These are phyloP conservation scores for Saimiri boliviensis DNA, from an alignment of 2,113 vertebrate genomes.

Conservation along the genomic window DNA sequence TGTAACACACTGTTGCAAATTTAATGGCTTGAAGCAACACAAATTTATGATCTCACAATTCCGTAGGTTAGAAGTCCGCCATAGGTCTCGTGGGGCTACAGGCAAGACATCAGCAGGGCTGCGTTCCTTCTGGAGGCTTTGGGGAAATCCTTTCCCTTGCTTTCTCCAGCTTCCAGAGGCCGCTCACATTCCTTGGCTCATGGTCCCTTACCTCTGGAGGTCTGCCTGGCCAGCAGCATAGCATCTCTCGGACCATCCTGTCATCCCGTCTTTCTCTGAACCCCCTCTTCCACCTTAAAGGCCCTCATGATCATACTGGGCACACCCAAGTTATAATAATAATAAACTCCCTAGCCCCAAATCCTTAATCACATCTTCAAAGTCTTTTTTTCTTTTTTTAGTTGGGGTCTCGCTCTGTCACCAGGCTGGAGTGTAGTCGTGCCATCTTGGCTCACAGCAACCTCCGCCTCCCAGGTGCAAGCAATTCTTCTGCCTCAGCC, in stretches of 20 bases:
- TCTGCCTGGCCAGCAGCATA: not conserved
- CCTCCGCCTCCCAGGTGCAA: no score
- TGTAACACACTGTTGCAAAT: not conserved
- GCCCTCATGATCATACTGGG: accelerated
- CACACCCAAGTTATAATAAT: not conserved
- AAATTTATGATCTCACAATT: not conserved
- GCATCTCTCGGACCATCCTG: not conserved
- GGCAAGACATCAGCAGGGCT: not conserved
- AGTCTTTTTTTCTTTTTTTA: no score
- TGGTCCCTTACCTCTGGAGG: not conserved
- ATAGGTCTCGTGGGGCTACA: accelerated
- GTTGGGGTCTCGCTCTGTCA: no score
- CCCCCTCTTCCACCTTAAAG: not conserved
- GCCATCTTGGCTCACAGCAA: no score
- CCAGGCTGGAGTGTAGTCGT: no score
- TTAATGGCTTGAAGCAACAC: not conserved
- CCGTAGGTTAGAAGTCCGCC: not conserved
- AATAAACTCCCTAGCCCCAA: not conserved
- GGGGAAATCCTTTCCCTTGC: not conserved
- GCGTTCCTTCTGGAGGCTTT: not conserved
- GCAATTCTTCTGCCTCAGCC: no score
- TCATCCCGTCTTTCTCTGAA: not conserved
- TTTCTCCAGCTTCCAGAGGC: not conserved
- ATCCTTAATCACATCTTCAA: not conserved
- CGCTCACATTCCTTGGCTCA: accelerated